These are phyloP conservation scores for Meandrusa payeni DNA, from an alignment of 2,888 invertebrate genomes.

Conservation along the genomic window DNA sequence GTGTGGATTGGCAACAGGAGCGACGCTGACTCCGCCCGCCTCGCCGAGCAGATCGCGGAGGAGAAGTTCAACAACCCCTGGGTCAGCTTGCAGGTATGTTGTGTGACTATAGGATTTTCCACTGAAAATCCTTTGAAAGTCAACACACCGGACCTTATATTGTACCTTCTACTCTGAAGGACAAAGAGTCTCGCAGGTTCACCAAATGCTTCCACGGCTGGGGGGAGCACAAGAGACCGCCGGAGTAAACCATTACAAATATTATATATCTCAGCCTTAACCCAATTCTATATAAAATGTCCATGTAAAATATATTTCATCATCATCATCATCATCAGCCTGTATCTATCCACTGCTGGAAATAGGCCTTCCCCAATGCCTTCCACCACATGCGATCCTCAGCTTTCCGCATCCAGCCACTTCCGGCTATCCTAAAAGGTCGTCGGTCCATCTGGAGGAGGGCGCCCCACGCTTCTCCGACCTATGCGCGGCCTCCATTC, in stretches of 20 bases:
- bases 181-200: slow-evolving; percentile 97
- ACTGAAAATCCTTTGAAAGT: too few relatives aligned
- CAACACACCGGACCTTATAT: too few relatives aligned
- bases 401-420: too few relatives aligned
- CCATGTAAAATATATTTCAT: background rate
- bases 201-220: slow-evolving; percentile 99
- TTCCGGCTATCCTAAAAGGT: too few relatives aligned
- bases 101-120: too few relatives aligned
- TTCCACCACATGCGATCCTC: too few relatives aligned
- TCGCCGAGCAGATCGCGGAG: slow-evolving; percentile 95
- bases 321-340: too few relatives aligned
- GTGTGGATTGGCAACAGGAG: slow-evolving; percentile 96
- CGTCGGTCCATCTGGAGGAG: too few relatives aligned
- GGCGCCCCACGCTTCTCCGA: too few relatives aligned
- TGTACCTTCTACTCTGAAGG: slow-evolving; percentile 97
- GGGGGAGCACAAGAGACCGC: slow-evolving; percentile 92
- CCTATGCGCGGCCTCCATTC: too few relatives aligned
- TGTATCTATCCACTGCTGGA: too few relatives aligned
- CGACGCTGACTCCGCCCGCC: slow-evolving; percentile 90
- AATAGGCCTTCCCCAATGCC: too few relatives aligned
- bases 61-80: slow-evolving; percentile 93
- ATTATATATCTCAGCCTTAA: slow-evolving; percentile 26
- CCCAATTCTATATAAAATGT: slow-evolving; percentile 1
- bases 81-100: slow-evolving; percentile 86
- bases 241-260: slow-evolving; percentile 84